Evolutionary conservation across 2,113 vertebrate species (phyloP), one percentile per base, ranked within the genome.

Genomic region (Phylloscopus trochilus): DNA sequence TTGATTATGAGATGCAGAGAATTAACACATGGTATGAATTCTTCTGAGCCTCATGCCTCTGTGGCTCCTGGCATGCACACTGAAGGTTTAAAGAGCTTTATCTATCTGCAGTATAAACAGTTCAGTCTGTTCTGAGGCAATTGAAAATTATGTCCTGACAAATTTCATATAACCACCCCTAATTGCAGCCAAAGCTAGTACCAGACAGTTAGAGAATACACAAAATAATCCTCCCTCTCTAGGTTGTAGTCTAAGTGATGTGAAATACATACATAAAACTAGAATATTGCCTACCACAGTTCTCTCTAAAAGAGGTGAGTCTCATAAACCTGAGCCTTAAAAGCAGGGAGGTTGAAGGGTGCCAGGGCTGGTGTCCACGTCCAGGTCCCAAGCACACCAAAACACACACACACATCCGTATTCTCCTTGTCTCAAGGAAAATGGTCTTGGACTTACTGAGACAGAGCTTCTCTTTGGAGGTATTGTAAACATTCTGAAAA

Each of bases 361-460:
- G 28, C 9, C 35, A 24, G 7, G 10, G 6, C 31, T 75, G 52
- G 2, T 51, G 17, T 21, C 16, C 43, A 3, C 1, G 3, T 37
- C 18, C 31, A 8, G 4, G 1, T 7, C 17, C 30, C 49, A 28
- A 9, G 21, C 0, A 0, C 47, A 43, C 9, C n/a, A n/a, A n/a
- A n/a, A 11, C 14, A 39, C 22, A 55, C 37, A 62, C 13, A 22
- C 43, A 31, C 11, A 12, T 20, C 49, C 15, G 3, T 21, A 21
- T 58, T 47, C 23, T 83, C 15, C 7, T 13, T 83, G 23, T 85
- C 35, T 60, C 51, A 35, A 0, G 1, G 43, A 70, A 89, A 91
- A 64, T 7, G 33, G 11, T 53, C 17, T 43, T 66, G 46, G 46
- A 63, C 33, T 55, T 85, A 9, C 4, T 67, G 78, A 89, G 20